phyloP scores from a whole-genome alignment of 2,888 invertebrate species.

The Hypselothyrea guttata region DNA sequence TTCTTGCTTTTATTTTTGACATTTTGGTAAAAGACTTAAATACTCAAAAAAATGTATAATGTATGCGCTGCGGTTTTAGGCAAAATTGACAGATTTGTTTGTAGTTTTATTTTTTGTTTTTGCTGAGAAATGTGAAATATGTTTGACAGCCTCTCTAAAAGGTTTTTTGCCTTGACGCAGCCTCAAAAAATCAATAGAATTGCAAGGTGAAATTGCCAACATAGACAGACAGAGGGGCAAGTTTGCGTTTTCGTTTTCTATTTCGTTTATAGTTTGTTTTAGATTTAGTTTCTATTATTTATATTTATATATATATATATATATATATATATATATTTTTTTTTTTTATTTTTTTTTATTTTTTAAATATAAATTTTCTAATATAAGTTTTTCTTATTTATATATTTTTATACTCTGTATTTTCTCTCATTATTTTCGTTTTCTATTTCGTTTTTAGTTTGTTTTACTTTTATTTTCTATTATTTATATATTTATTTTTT shows the following conservation, averaged over 20 bases:
- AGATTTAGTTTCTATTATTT: not conserved
- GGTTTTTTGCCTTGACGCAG: slow-evolving; percentile 17
- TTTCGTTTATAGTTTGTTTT: not conserved
- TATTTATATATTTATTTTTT: too few relatives aligned
- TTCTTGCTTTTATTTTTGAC: slow-evolving; percentile 1
- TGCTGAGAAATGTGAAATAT: slow-evolving; percentile 3
- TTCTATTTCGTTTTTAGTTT: too few relatives aligned
- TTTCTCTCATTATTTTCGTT: too few relatives aligned
- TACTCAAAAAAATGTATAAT: slow-evolving; percentile 8
- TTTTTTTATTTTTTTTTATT: slow-evolving; percentile 2
- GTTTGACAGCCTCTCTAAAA: slow-evolving; percentile 24
- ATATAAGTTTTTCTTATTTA: too few relatives aligned
- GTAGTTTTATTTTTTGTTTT: not conserved
- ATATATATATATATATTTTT: slow-evolving; percentile 2
- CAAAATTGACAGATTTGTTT: slow-evolving; percentile 18
- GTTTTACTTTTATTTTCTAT: too few relatives aligned
- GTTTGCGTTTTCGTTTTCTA: not conserved
- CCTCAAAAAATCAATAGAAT: slow-evolving; percentile 48
- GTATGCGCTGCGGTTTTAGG: slow-evolving; percentile 1
- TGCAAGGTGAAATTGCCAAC: slow-evolving; percentile 46
- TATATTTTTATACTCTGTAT: too few relatives aligned
- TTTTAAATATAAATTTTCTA: too few relatives aligned
- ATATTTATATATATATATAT: not conserved
- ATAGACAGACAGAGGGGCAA: not conserved
- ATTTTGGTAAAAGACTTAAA: slow-evolving; percentile 4